Base-by-base conservation (phyloP, 2,888 invertebrate genomes). In the Mesopsocus fuscifrons region DNA sequence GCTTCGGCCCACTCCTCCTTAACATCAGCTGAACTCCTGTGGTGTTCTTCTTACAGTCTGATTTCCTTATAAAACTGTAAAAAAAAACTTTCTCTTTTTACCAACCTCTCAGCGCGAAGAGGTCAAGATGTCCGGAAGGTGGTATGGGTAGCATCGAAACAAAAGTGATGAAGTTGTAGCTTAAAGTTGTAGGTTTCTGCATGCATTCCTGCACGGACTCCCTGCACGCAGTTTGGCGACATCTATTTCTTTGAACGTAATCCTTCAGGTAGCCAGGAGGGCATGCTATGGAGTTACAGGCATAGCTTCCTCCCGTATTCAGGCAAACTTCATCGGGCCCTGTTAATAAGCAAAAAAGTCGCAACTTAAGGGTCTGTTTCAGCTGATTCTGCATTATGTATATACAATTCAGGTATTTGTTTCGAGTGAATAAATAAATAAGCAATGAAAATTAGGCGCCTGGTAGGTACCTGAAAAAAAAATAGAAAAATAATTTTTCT, bases 101-200 rank as follows among this genome's bases (percentile, higher is more conserved):
- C 0, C 85, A 85, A 0, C 89, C 89, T 20, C 80, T 69, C 71
- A 95, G 81, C 6, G 85, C 85, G 61, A 95, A 94, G 6, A 95
- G 66, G 43, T 84, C 81, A 30, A 80, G 65, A 33, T 70, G 65
- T 2, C 74, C 74, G 47, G 63, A 54, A 2, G 65, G 52, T 3
- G 81, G 76, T 31, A 88, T 68, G 42, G 77, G 76, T 43, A 84
- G 64, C 57, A 84, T 80, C 18, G 89, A 82, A 0, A 87, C 83
- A 54, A 97, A 77, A 1, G 91, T 84, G 52, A 97, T 82, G 61
- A 87, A 95, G 62, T 94, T 91, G 66, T 80, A 91, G 23, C 88
- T 88, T 57, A 83, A 83, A 42, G 85, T 81, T 35, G 85, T 73
- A 0, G 95, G 91, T 53, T 74, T 74, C 35, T 72, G 72, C 42